Conservation (phyloP, 2,797 vertebrate species). For the Myoxocephalus aenaeus region DNA sequence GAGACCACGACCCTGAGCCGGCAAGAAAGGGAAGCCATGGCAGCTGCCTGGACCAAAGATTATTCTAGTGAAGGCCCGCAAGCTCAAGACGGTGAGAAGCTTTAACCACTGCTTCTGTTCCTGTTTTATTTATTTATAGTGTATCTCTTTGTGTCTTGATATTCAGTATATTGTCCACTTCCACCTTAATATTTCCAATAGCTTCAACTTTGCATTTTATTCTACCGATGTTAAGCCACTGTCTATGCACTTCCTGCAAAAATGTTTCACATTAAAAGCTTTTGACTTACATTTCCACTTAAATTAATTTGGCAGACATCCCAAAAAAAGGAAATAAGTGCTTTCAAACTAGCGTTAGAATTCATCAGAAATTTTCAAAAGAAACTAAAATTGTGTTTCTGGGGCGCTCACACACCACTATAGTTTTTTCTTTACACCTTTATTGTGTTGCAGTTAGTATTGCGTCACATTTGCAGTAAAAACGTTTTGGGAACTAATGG, state of each 20-base stretch:
- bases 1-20: slow-evolving; percentile 85
- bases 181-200: not conserved
- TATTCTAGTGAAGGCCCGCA: slow-evolving; percentile 61
- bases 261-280: slow-evolving; percentile 1
- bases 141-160: not conserved
- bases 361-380: no score
- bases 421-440: no score
- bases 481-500: no score
- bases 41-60: slow-evolving; percentile 89
- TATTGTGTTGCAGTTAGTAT: no score
- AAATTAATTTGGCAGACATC: not conserved
- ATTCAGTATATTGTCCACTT: not conserved
- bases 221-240: not conserved
- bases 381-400: no score
- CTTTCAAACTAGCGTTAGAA: not conserved
- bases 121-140: not conserved
- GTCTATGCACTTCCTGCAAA: not conserved
- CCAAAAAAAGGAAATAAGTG: not conserved
- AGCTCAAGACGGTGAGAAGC: slow-evolving; percentile 73
- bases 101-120: not conserved
- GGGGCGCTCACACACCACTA: no score
- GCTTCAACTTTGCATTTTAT: not conserved
- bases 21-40: slow-evolving; percentile 85
- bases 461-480: no score
- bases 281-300: not conserved